Evolutionary conservation across 2,888 invertebrate genomes (phyloP).

Genomic region (Ormyrus labotus): DNA sequence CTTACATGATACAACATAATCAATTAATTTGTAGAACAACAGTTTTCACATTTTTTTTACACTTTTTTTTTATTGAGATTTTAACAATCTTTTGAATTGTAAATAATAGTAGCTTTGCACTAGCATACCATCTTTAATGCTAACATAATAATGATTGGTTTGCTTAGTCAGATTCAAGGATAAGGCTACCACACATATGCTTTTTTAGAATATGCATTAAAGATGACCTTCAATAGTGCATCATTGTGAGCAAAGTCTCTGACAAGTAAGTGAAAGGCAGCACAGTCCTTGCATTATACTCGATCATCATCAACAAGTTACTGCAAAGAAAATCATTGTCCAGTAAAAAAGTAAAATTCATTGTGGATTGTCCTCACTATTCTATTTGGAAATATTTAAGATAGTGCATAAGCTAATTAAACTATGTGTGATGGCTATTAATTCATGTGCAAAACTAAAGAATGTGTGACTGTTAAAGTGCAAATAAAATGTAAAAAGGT

Average conservation of each 20-base stretch:
- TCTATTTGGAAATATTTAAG: not conserved
- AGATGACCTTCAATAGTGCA: conserved; percentile 45
- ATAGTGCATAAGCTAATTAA: conserved; percentile 10
- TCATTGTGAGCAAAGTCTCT: conserved; percentile 20
- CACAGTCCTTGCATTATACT: conserved; percentile 13
- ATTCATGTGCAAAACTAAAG: not conserved
- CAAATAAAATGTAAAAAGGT: conserved; percentile 46
- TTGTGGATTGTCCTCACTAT: not conserved
- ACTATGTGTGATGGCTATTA: not conserved
- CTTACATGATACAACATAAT: conserved; percentile 60
- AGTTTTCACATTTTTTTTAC: conserved; percentile 49
- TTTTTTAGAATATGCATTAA: conserved; percentile 41
- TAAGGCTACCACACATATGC: conserved; percentile 25
- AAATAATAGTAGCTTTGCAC: not conserved
- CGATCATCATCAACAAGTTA: conserved; percentile 34
- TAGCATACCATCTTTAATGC: conserved; percentile 16
- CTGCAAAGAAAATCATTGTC: conserved; percentile 39
- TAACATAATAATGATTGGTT: conserved; percentile 14
- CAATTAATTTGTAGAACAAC: conserved; percentile 29
- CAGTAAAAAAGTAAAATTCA: conserved; percentile 4
- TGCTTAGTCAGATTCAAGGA: conserved; percentile 36
- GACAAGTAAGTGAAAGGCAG: conserved; percentile 36
- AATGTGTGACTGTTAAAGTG: not conserved
- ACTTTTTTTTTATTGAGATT: conserved; percentile 17
- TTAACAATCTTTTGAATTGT: not conserved